Evolutionary conservation across 2,113 vertebrate genomes (phyloP), one percentile per base, ranked within the genome.

Genomic region (Halcyon senegalensis): DNA sequence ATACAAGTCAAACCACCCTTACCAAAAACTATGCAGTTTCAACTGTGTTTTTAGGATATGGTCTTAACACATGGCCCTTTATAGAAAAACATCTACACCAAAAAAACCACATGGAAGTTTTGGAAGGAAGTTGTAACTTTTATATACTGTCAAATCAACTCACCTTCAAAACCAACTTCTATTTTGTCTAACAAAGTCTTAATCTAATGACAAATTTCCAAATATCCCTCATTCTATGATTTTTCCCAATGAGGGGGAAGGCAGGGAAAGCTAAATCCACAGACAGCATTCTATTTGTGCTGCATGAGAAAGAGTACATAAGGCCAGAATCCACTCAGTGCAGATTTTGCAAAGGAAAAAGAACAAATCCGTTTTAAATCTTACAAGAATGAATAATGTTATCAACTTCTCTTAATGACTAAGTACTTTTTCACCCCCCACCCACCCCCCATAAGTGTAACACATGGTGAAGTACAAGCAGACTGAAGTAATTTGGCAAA

Each of bases 381-480:
- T 72, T 81, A 21, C 1, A 93, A 62, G 53, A 88, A 83, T 8
- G 12, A 73, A 53, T 14, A 62, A 58, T 1, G 5, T 44, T 63
- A 79, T 4, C 14, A 63, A 37, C 9, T 11, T 2, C 27, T 50
- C 83, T 86, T 39, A 7, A 73, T 76, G 15, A 56, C 10, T 16
- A 62, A 58, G 13, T 75, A 51, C 30, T 59, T 87, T 35, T 25
- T 55, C 13, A 69, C 19, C 2, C 9, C 19, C 2, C 13, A 16
- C 30, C 16, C 16, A 2, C 13, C 8, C 11, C 5, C 27, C 9
- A 5, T 64, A 53, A 68, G 16, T 5, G 0, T 79, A 72, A 73
- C 37, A 31, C 56, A 31, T 13, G 44, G 30, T 19, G 5, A 80
- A 79, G 27, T 37, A 56, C n/a, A 72, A 66, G 17, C 1, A 46